Conservation (phyloP, 35 echinoderm and acorn worm genomes). For the Stichopus chloronotus region DNA sequence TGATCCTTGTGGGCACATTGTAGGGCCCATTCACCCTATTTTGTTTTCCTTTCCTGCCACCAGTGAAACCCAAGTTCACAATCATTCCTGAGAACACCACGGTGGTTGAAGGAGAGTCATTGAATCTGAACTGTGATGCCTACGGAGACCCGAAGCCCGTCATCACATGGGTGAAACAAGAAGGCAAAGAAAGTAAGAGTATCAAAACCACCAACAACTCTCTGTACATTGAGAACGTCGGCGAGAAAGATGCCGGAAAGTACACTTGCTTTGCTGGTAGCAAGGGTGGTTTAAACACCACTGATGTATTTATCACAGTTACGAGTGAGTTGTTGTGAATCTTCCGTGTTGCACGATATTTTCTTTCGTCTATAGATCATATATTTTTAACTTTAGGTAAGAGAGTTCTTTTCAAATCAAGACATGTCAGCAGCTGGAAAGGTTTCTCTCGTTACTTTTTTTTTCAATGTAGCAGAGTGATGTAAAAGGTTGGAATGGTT, state of each 20-base stretch:
- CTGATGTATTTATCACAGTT: constrained; percentile 69
- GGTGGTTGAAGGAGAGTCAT: constrained; percentile 69
- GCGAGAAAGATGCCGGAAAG: constrained; percentile 73
- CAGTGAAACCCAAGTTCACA: constrained; percentile 86
- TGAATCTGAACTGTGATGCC: constrained; percentile 83
- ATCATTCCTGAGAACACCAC: constrained; percentile 70
- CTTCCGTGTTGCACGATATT: neutral
- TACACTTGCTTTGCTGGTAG: constrained; percentile 92
- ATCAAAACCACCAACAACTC: constrained; percentile 65
- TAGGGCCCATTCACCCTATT: neutral
- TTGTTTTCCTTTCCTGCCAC: constrained; percentile 16
- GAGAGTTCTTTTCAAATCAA: no score
- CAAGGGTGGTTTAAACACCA: constrained; percentile 79
- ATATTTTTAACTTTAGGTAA: neutral
- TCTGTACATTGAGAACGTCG: constrained; percentile 59
- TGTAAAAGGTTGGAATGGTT: no score
- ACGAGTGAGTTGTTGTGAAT: constrained; percentile 63
- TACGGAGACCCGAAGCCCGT: constrained; percentile 78
- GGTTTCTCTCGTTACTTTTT: no score
- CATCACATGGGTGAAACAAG: constrained; percentile 70
- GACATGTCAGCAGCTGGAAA: no score
- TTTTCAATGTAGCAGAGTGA: no score
- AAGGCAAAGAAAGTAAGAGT: constrained; percentile 11
- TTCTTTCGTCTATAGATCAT: neutral
- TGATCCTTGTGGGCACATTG: no score